These are phyloP conservation scores for Diarsia brunnea DNA, from an alignment of 2,888 invertebrate genomes.

Conservation along the genomic window DNA sequence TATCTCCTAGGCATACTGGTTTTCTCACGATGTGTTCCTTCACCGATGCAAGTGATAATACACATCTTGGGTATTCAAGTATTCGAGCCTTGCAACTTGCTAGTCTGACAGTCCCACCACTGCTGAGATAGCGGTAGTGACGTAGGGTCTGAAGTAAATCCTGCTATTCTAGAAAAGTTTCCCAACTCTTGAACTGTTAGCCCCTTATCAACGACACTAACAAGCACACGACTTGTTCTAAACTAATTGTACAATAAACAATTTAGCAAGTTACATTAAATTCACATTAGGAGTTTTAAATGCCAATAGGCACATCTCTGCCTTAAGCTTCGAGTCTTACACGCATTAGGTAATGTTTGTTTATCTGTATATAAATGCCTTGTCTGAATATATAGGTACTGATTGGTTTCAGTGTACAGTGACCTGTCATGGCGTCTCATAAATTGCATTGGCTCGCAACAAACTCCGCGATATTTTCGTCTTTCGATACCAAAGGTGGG, in stretches of 20 bases:
- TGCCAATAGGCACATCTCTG: neutral
- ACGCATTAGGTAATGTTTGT: neutral
- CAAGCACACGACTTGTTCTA: neutral
- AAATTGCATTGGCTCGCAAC: conserved; percentile 43
- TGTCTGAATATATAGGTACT: neutral
- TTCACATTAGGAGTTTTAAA: neutral
- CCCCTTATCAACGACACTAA: neutral
- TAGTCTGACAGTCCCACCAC: neutral
- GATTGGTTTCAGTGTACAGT: neutral
- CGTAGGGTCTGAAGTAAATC: neutral
- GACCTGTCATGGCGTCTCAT: conserved; percentile 30
- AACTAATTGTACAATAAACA: neutral
- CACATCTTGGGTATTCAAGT: neutral
- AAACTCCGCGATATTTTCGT: conserved; percentile 13
- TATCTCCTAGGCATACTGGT: neutral
- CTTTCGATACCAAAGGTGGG: conserved; percentile 28
- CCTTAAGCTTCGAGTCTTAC: neutral
- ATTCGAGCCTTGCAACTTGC: neutral
- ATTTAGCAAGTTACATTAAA: neutral
- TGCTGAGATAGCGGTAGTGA: neutral
- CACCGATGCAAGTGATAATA: neutral
- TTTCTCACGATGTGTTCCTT: neutral
- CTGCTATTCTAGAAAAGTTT: neutral
- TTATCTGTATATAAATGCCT: neutral
- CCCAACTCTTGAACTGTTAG: neutral